Evolutionary conservation across 2,113 vertebrate species (phyloP).

Genomic region (Myiozetetes cayanensis): DNA sequence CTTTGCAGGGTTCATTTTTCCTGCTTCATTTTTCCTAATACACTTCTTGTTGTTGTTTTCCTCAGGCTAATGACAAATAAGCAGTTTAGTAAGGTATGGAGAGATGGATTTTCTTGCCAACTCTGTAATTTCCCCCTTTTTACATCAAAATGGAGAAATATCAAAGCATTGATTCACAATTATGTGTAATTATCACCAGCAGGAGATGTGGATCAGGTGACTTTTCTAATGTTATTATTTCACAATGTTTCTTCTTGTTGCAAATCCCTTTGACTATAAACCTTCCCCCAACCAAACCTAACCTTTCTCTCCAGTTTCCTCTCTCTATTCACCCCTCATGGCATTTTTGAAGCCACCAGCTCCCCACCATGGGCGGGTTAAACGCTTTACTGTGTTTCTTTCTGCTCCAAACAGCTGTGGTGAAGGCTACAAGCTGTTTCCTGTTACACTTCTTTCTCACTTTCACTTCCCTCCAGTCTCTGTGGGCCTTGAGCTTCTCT

Average conservation of each 20-base stretch:
- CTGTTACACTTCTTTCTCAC: background rate
- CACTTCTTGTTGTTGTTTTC: background rate
- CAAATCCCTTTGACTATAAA: background rate
- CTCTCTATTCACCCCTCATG: background rate
- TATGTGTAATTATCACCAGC: background rate
- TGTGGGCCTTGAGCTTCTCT: background rate
- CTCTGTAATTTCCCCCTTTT: background rate
- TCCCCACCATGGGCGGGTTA: background rate
- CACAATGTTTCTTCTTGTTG: background rate
- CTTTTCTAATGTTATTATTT: background rate
- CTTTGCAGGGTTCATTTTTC: background rate
- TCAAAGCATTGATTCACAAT: background rate
- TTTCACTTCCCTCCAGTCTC: background rate
- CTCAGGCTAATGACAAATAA: background rate
- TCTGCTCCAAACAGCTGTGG: background rate
- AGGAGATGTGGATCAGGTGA: background rate
- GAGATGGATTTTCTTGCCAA: background rate
- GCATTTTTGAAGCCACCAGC: background rate
- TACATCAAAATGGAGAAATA: background rate
- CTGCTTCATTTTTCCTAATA: background rate
- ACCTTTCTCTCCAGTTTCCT: background rate
- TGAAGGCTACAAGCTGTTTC: background rate
- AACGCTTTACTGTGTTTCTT: background rate
- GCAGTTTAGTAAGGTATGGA: background rate
- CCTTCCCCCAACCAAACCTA: background rate